Base-by-base conservation (phyloP, 2,113 vertebrate genomes). In the Oxyura jamaicensis region DNA sequence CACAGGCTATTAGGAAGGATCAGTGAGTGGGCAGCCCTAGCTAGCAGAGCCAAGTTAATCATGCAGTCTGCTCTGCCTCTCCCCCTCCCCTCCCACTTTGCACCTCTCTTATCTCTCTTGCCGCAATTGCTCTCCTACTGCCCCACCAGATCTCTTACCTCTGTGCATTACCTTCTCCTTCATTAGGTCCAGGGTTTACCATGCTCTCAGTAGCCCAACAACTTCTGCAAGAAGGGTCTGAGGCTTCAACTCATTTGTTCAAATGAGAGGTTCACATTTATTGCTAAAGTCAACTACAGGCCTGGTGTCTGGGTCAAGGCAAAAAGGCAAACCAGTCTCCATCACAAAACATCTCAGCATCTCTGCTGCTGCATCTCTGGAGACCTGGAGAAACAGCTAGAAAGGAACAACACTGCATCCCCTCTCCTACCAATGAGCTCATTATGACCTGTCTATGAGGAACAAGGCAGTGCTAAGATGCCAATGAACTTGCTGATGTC, bases 361-460 rank as follows among this genome's bases (percentile, higher is more conserved):
- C 60, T 84, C 46, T 41, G 46, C 35, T 69, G 19, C 28, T 67
- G 21, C 28, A 23, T 11, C 55, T 69, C 82, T 29, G 31, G 36
- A 76, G 36, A 63, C 31, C 13, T 17, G 23, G 66, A 80, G 75
- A 73, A 86, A 73, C 12, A 36, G 3, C 63, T 52, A 39, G 78
- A 44, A 91, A 83, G 46, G 13, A 65, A 8, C n/a, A 59, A 13
- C 6, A 3, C 0, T 0, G 13, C 25, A 41, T 48, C 28, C 31
- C 80, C 75, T 7, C 46, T 46, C 56, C 65, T 26, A 18, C 7
- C 8, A 13, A 14, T 17, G 71, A 80, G 31, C 48, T 75, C 3
- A 1, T 9, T 0, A 0, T 1, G 35, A 17, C 67, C 63, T 48
- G 58, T 33, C 59, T 4, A 56, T 0, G 1, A 55, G 31, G 56